Percentiles rank a stretch among this genome's conserved stretches.
These are phyloP conservation scores for Megalurothrips usitatus DNA, from an alignment of 2,888 invertebrate species.

Conservation along the genomic window DNA sequence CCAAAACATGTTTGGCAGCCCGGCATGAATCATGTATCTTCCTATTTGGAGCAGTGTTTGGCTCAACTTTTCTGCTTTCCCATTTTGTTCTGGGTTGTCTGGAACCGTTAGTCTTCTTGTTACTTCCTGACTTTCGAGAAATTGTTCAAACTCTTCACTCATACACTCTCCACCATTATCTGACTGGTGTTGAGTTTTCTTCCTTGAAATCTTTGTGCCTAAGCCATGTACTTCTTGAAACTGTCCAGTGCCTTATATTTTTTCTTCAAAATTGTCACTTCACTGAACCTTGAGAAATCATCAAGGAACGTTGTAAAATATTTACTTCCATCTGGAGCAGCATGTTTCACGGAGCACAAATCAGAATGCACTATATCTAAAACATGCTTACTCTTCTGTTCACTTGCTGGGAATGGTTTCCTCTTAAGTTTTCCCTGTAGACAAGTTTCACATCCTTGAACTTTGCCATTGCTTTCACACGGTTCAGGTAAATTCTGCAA, in stretches of 20 bases:
- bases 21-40: slow-evolving; percentile 37
- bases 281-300: slow-evolving; percentile 27
- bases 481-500: too few relatives aligned
- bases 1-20: slow-evolving; percentile 39
- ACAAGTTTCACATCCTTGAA: too few relatives aligned
- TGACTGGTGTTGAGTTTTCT: slow-evolving; percentile 28
- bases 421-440: too few relatives aligned
- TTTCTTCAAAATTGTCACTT: neutral
- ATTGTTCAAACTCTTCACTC: slow-evolving; percentile 34
- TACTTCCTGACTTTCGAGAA: slow-evolving; percentile 37
- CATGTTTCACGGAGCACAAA: slow-evolving; percentile 9
- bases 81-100: slow-evolving; percentile 40
- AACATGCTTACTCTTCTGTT: too few relatives aligned
- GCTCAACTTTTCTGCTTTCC: slow-evolving; percentile 39
- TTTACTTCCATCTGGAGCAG: neutral
- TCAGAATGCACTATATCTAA: slow-evolving; percentile 30
- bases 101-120: slow-evolving; percentile 37
- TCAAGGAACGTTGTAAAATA: slow-evolving; percentile 30
- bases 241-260: slow-evolving; percentile 7
- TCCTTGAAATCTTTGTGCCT: slow-evolving; percentile 28
- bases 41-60: slow-evolving; percentile 38
- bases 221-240: slow-evolving; percentile 21
- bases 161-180: slow-evolving; percentile 33
- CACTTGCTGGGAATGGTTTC: too few relatives aligned
- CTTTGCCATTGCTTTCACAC: too few relatives aligned